Conservation (phyloP, 2,888 invertebrate species). For the Lottia gigantea region DNA sequence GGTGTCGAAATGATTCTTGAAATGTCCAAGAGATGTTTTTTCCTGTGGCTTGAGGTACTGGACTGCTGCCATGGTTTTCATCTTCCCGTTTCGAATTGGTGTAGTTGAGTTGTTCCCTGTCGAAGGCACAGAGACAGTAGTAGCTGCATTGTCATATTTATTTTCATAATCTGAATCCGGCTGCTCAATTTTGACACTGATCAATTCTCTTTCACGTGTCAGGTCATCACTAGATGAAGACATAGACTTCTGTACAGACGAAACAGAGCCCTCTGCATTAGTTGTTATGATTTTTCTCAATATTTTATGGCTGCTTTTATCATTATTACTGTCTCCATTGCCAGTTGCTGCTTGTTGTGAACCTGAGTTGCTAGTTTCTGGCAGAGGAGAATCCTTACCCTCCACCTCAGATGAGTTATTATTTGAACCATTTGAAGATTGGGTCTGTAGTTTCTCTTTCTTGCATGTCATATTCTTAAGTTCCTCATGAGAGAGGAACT, state of each 20-base stretch:
- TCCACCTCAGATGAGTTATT: not conserved
- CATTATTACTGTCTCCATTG: constrained; percentile 5
- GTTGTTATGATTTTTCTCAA: not conserved
- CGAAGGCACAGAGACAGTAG: constrained; percentile 9
- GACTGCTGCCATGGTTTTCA: constrained; percentile 8
- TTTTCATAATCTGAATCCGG: not conserved
- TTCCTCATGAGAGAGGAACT: constrained; percentile 56
- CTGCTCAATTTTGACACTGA: not conserved
- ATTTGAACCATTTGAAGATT: constrained; percentile 1
- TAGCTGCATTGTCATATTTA: not conserved
- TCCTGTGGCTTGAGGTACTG: constrained; percentile 11
- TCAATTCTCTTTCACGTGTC: constrained; percentile 1
- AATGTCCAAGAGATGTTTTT: not conserved
- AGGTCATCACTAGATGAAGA: constrained; percentile 2
- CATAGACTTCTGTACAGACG: not conserved
- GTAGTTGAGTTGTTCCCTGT: constrained; percentile 11
- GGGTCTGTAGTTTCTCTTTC: constrained; percentile 6
- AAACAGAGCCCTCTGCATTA: not conserved
- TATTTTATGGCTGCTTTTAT: constrained; percentile 2
- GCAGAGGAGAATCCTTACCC: not conserved
- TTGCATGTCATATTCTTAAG: constrained; percentile 21
- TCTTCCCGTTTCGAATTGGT: constrained; percentile 3
- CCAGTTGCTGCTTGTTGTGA: constrained; percentile 7
- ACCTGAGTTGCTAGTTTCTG: constrained; percentile 4
- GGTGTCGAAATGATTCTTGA: constrained; percentile 7